Conservation (phyloP, 2,888 invertebrate species). For the Torymus aiolomorphi region DNA sequence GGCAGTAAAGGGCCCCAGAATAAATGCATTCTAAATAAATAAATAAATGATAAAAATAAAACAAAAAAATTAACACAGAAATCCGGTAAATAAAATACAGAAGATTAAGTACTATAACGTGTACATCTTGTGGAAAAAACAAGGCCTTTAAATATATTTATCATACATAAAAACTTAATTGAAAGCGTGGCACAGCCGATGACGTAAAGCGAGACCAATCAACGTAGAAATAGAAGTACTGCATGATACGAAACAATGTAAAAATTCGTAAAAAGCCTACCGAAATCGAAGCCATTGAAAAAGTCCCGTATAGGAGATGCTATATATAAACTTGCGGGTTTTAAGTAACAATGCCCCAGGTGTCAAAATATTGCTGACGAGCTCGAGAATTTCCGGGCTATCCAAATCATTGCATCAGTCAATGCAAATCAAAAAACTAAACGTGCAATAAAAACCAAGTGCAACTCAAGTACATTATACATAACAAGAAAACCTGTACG, state of each 20-base stretch:
- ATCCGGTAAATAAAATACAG: constrained; percentile 30
- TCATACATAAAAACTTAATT: constrained; percentile 9
- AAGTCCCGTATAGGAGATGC: constrained; percentile 32
- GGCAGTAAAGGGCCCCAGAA: constrained; percentile 15
- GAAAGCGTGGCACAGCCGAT: constrained; percentile 52
- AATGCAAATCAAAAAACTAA: background rate
- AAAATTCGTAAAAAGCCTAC: constrained; percentile 14
- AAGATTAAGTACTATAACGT: constrained; percentile 38
- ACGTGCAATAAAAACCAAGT: background rate
- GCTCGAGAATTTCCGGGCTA: constrained; percentile 47
- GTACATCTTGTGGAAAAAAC: constrained; percentile 10
- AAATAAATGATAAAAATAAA: constrained; percentile 36
- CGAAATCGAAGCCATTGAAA: constrained; percentile 19
- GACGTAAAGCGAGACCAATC: constrained; percentile 34
- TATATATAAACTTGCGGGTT: constrained; percentile 31
- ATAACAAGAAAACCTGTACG: background rate
- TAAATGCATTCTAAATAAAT: constrained; percentile 40
- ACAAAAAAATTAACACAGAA: constrained; percentile 38
- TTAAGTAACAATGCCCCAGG: constrained; percentile 54
- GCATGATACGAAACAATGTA: constrained; percentile 10
- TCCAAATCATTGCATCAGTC: constrained; percentile 15
- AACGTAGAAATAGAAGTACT: constrained; percentile 18
- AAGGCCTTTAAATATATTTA: background rate
- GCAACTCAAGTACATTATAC: background rate
- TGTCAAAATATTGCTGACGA: constrained; percentile 53